These are phyloP conservation scores for Amiota mariae DNA, from an alignment of 2,888 invertebrate species.

Conservation along the genomic window DNA sequence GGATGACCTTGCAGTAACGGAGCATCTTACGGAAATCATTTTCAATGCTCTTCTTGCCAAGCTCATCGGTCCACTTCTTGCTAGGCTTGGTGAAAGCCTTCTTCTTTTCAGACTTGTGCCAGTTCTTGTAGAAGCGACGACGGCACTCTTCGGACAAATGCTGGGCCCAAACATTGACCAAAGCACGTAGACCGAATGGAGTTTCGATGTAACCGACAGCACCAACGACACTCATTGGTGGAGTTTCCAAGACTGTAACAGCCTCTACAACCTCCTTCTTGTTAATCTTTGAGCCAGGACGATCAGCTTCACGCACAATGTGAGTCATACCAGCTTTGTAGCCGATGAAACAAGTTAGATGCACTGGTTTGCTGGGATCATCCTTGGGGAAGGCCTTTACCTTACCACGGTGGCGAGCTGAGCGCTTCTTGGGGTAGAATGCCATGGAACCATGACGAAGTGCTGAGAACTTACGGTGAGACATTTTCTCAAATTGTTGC, in stretches of 20 bases:
- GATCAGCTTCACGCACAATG: conserved; percentile 97
- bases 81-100: conserved; percentile 99
- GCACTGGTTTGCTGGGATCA: conserved; percentile 95
- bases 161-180: conserved; percentile 98
- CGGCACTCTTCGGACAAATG: conserved; percentile 99
- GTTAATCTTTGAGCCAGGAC: conserved; percentile 99
- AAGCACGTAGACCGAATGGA: conserved; percentile 91
- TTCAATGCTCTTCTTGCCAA: no score
- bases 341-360: conserved; percentile 96
- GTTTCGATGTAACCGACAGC: conserved; percentile 98
- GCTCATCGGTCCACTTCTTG: conserved; percentile 99
- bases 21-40: no score
- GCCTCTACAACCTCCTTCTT: conserved; percentile 99
- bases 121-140: conserved; percentile 99
- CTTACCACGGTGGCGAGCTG: conserved; percentile 96
- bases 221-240: conserved; percentile 98
- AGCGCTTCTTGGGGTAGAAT: conserved; percentile 99
- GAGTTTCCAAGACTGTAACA: conserved; percentile 97
- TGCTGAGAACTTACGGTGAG: conserved; percentile 99
- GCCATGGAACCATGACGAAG: conserved; percentile 99
- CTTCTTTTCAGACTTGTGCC: conserved; percentile 98
- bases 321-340: conserved; percentile 99
- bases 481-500: conserved; percentile 75
- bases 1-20: no score
- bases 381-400: conserved; percentile 99